Conservation (phyloP, 2,888 invertebrate species). For the Branchipolynoe longqiensis region DNA sequence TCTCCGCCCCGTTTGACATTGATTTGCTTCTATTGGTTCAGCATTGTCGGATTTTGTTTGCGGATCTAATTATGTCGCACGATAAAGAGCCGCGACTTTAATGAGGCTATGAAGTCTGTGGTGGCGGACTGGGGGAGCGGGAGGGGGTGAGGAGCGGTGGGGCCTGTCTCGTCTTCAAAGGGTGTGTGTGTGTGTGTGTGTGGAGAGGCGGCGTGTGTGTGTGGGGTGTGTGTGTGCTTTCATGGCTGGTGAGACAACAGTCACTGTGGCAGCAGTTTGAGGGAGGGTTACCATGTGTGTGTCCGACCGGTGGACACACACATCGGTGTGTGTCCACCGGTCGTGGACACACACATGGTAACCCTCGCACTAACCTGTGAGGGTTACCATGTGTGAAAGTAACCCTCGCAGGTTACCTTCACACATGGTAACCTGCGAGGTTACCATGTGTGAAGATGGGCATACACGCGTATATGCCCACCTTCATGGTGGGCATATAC, state of each 20-base stretch:
- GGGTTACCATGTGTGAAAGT: no score
- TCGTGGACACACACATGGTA: no score
- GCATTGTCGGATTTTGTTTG: conserved; percentile 41
- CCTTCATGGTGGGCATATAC: no score
- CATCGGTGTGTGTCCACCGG: no score
- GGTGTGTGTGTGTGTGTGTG: no score
- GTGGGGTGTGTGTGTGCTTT: conserved; percentile 12
- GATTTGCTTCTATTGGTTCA: neutral
- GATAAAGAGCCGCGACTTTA: conserved; percentile 28
- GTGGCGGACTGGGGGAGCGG: neutral
- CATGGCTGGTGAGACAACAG: conserved; percentile 14
- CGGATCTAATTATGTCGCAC: conserved; percentile 29
- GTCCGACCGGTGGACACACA: no score
- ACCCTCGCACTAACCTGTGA: no score
- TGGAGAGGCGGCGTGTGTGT: neutral
- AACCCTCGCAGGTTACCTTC: no score
- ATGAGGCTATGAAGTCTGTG: conserved; percentile 29
- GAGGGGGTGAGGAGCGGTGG: neutral
- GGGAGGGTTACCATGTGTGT: no score
- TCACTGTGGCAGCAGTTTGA: conserved; percentile 21
- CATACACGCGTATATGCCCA: no score
- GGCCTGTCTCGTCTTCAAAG: neutral
- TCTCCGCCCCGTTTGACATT: conserved; percentile 14
- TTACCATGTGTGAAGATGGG: no score
- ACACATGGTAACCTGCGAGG: no score